Conservation (phyloP, 2,797 vertebrate species). For the Podargus strigoides region DNA sequence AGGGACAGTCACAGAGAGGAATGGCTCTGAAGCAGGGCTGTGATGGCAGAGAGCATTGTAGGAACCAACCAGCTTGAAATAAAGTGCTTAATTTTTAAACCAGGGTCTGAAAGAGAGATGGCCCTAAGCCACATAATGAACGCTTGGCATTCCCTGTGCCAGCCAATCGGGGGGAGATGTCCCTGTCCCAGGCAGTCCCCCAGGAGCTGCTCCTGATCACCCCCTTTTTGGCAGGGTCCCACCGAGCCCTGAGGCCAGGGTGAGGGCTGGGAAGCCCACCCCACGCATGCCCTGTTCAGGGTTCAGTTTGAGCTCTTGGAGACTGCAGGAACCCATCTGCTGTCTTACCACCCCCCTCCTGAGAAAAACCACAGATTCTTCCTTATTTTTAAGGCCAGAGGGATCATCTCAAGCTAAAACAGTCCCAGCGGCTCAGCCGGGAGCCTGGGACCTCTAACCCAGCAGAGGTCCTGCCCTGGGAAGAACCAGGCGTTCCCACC, state of each 20-base stretch:
- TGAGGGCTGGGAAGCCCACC: background rate
- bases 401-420: slow-evolving; percentile 19
- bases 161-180: accelerated
- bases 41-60: background rate
- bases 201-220: background rate
- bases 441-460: background rate
- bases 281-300: accelerated
- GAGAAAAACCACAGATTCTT: background rate
- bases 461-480: background rate
- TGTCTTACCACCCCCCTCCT: background rate
- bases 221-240: background rate
- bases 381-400: slow-evolving; percentile 32
- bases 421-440: background rate
- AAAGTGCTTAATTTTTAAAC: background rate
- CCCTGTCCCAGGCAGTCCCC: background rate
- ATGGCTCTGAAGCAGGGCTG: background rate
- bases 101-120: background rate
- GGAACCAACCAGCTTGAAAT: background rate
- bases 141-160: accelerated
- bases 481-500: background rate
- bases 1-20: background rate
- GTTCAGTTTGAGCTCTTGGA: background rate
- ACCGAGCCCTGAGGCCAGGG: background rate
- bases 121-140: background rate
- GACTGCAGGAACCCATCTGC: accelerated